Evolutionary conservation across 2,888 invertebrate genomes (phyloP), one percentile per base, ranked within the genome.

Genomic region (Thysanoteuthis rhombus): DNA sequence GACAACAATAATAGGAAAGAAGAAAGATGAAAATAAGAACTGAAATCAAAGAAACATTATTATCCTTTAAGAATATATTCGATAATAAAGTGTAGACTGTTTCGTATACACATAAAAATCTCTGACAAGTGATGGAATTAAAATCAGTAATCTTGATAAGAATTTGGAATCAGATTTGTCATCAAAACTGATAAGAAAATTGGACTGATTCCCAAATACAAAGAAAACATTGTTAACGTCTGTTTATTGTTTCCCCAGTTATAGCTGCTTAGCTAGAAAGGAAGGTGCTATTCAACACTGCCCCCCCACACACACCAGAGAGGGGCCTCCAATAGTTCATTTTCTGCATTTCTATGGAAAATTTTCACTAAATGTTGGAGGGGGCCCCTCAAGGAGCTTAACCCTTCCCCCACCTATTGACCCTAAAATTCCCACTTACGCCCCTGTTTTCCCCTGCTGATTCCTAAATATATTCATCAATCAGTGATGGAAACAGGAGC

Each of bases 101-200:
- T n/a, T 75, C 75, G 8, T 75, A n/a, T 75, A 32, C n/a, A 16
- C 12, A 75, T 75, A 75, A n/a, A 75, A 75, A 75, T 75, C 75
- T 19, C 75, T n/a, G 75, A 75, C 75, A 75, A 75, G 75, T 75
- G 75, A 75, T 75, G 75, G 75, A 75, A 75, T 75, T 75, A 75
- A 75, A 75, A 75, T 75, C 75, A 36, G 4, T 75, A 75, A 75
- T 75, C 75, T 75, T 75, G 75, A 75, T 75, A 75, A 75, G 75
- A 75, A 75, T 75, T 75, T 75, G 75, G n/a, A 75, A 75, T 75
- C 75, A 75, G 75, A 75, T 75, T 75, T 75, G 75, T 75, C 75
- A 75, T 75, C 75, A n/a, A 75, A 75, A 75, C 75, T 75, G 75
- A 75, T 75, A n/a, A 36, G 75, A 36, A 75, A 75, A n/a, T 75